phyloP scores from a whole-genome alignment of 2,888 invertebrate species.

The Meliscaeva auricollis region DNA sequence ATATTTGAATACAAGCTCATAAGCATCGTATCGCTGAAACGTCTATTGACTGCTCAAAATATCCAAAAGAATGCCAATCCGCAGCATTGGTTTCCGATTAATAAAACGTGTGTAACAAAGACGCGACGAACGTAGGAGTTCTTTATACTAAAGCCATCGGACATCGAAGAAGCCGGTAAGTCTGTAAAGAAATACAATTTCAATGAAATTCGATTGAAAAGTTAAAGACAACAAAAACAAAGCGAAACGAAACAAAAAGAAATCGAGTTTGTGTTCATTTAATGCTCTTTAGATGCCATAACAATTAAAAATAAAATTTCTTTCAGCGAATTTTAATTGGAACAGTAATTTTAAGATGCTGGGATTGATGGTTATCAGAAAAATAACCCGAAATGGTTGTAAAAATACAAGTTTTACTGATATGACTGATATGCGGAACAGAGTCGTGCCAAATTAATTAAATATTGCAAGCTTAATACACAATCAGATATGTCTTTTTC shows the following conservation, averaged over 20 bases:
- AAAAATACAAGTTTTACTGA: not conserved
- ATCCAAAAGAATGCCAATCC: conserved; percentile 41
- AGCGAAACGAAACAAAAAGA: conserved; percentile 29
- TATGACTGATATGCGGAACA: conserved; percentile 20
- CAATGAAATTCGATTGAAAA: conserved; percentile 22
- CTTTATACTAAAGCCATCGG: conserved; percentile 17
- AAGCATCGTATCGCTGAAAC: conserved; percentile 40
- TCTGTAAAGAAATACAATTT: conserved; percentile 35
- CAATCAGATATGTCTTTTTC: not conserved
- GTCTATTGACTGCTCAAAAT: conserved; percentile 55
- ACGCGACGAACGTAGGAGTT: conserved; percentile 5
- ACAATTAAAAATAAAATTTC: conserved; percentile 5
- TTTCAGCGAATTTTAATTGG: conserved; percentile 18
- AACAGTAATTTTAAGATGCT: conserved; percentile 9
- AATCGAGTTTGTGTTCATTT: conserved; percentile 10
- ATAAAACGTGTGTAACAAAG: conserved; percentile 36
- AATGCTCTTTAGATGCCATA: conserved; percentile 8
- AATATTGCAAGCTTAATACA: not conserved
- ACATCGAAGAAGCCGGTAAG: conserved; percentile 15
- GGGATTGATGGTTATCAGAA: not conserved
- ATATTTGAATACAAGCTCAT: conserved; percentile 38
- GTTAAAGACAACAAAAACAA: conserved; percentile 8
- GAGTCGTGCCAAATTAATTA: not conserved
- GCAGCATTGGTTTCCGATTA: conserved; percentile 43
- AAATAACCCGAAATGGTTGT: not conserved